A percentile compares a stretch with the other conserved stretches of the same genome.
phyloP scores from a whole-genome alignment of 1,140 invertebrate species.

The Riptortus pedestris region DNA sequence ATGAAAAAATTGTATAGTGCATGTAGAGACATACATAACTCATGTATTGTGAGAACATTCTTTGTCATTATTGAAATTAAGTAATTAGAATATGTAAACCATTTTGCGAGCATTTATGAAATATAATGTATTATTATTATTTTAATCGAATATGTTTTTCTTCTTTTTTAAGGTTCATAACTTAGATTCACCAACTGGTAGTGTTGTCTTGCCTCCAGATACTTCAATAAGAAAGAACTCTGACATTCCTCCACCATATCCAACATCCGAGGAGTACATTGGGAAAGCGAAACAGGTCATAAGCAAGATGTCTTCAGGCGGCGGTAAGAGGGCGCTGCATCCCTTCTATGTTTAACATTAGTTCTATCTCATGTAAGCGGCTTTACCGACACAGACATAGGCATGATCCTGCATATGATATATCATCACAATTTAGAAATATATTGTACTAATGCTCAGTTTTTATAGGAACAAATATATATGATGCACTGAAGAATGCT shows the following conservation, averaged over 20 bases:
- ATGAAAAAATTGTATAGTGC: no score
- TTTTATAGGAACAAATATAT: conserved; percentile 50
- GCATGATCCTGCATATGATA: background rate
- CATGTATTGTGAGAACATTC: no score
- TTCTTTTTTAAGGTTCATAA: conserved; percentile 16
- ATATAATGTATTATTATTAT: no score
- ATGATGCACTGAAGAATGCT: conserved; percentile 47
- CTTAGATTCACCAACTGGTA: conserved; percentile 18
- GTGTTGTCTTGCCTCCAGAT: conserved; percentile 15
- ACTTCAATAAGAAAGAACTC: background rate
- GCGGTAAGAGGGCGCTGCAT: conserved; percentile 20
- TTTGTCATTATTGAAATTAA: no score
- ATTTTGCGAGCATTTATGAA: no score
- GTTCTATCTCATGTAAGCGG: conserved; percentile 9
- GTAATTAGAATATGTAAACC: no score
- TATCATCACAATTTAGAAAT: background rate
- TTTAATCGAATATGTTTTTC: no score
- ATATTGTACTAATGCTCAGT: conserved; percentile 17
- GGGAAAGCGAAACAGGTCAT: conserved; percentile 46
- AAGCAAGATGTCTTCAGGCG: conserved; percentile 29
- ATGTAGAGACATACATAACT: no score
- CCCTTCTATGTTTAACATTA: conserved; percentile 17
- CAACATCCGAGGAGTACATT: conserved; percentile 44
- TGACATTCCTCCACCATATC: conserved; percentile 22
- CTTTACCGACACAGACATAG: background rate